These are phyloP conservation scores for Bovichtus variegatus DNA, from an alignment of 2,797 vertebrate genomes.

Conservation along the genomic window DNA sequence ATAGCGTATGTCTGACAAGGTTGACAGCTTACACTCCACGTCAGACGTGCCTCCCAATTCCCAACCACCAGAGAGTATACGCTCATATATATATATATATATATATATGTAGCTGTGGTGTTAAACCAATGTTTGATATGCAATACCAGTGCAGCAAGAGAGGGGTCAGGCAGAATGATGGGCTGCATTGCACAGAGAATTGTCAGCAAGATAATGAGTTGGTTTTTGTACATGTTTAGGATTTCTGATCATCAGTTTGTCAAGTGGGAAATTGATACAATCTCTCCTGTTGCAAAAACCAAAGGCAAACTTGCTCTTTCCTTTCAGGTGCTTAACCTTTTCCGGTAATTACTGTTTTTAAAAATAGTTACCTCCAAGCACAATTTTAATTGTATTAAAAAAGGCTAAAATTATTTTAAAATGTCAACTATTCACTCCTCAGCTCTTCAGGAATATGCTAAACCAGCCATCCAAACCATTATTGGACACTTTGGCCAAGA, in stretches of 20 bases:
- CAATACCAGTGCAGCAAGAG: slow-evolving; percentile 62
- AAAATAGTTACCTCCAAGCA: no score
- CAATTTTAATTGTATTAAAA: no score
- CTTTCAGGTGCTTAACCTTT: not conserved
- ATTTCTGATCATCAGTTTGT: slow-evolving; percentile 46
- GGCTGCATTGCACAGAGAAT: slow-evolving; percentile 5
- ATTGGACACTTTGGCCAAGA: no score
- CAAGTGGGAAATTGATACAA: slow-evolving; percentile 3
- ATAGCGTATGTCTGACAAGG: slow-evolving; percentile 46
- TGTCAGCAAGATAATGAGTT: slow-evolving; percentile 38
- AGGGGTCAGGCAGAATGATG: slow-evolving; percentile 50
- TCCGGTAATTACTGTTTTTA: no score
- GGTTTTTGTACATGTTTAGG: slow-evolving; percentile 38
- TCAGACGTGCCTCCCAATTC: slow-evolving; percentile 45
- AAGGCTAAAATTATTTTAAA: no score
- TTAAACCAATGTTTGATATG: slow-evolving; percentile 71
- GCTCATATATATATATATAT: no score
- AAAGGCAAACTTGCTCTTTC: not conserved
- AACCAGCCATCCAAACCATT: no score
- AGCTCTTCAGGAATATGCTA: no score
- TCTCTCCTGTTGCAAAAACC: not conserved
- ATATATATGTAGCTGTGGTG: slow-evolving; percentile 31
- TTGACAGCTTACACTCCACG: slow-evolving; percentile 58
- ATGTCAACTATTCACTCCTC: no score
- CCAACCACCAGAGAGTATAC: slow-evolving; percentile 60